Conservation (phyloP, 1,140 invertebrate species). For the Musca domestica region DNA sequence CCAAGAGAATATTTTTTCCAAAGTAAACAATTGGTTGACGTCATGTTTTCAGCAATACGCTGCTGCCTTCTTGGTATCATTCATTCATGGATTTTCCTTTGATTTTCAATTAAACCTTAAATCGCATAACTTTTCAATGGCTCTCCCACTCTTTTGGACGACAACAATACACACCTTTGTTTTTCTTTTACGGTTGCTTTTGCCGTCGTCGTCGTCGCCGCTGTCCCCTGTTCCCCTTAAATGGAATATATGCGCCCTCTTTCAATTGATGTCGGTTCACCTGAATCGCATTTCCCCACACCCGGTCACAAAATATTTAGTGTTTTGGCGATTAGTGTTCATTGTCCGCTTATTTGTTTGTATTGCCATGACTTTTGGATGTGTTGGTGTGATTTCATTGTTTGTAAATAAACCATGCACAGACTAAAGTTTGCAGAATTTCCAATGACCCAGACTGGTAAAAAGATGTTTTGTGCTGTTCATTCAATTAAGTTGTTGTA, state of each 20-base stretch:
- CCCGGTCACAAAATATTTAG: too few species aligned
- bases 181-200: too few species aligned
- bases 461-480: too few species aligned
- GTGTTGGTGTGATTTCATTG: conserved; percentile 10
- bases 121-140: conserved; percentile 31
- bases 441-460: too few species aligned
- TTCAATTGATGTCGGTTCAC: not conserved
- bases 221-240: not conserved
- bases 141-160: not conserved
- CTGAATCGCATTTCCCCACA: not conserved
- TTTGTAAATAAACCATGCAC: conserved; percentile 9
- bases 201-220: too few species aligned
- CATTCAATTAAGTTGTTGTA: too few species aligned
- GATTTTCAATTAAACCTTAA: conserved; percentile 55
- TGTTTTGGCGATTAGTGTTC: not conserved
- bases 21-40: conserved; percentile 49
- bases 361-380: not conserved
- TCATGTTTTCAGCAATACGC: too few species aligned
- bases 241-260: not conserved
- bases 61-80: not conserved
- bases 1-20: conserved; percentile 16
- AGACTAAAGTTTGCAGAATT: too few species aligned
- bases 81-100: conserved; percentile 31
- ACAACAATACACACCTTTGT: not conserved
- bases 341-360: conserved; percentile 9